A percentile compares a stretch with the other conserved stretches of the same genome.
phyloP scores from a whole-genome alignment of 1,140 invertebrate species.

The Drosophila nigromelanica region DNA sequence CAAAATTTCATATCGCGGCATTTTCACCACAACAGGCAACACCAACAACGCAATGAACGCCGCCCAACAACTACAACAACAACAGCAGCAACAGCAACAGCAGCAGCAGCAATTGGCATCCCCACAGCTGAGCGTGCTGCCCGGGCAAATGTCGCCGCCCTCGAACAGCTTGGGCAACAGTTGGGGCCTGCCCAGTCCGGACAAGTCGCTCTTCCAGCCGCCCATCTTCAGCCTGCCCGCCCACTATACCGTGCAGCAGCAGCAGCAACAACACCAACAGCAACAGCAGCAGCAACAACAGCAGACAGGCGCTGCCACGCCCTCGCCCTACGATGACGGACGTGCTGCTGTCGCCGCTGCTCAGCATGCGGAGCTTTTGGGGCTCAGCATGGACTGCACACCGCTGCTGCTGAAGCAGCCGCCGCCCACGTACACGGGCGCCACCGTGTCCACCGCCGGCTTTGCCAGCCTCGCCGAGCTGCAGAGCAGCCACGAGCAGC shows the following conservation, averaged over 20 bases:
- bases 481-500: conserved; percentile 71
- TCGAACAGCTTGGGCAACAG: conserved; percentile 80
- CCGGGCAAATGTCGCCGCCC: conserved; percentile 85
- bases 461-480: conserved; percentile 73
- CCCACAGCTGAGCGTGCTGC: conserved; percentile 73
- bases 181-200: conserved; percentile 87
- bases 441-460: conserved; percentile 45
- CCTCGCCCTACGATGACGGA: conserved; percentile 78
- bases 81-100: conserved; percentile 62
- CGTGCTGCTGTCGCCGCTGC: conserved; percentile 58
- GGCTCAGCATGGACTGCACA: conserved; percentile 86
- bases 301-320: conserved; percentile 64
- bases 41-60: conserved; percentile 84
- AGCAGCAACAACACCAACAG: conserved; percentile 70
- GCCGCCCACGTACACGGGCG: conserved; percentile 84
- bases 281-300: conserved; percentile 70
- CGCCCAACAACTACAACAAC: conserved; percentile 57
- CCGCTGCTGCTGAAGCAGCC: conserved; percentile 84
- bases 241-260: conserved; percentile 78
- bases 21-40: conserved; percentile 87
- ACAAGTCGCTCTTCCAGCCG: conserved; percentile 86
- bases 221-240: conserved; percentile 85
- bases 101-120: conserved; percentile 65
- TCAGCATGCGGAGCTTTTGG: conserved; percentile 86
- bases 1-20: conserved; percentile 89